Evolutionary conservation across 2,797 vertebrate genomes (phyloP).

Genomic region (Pseudocheirus occidentalis): DNA sequence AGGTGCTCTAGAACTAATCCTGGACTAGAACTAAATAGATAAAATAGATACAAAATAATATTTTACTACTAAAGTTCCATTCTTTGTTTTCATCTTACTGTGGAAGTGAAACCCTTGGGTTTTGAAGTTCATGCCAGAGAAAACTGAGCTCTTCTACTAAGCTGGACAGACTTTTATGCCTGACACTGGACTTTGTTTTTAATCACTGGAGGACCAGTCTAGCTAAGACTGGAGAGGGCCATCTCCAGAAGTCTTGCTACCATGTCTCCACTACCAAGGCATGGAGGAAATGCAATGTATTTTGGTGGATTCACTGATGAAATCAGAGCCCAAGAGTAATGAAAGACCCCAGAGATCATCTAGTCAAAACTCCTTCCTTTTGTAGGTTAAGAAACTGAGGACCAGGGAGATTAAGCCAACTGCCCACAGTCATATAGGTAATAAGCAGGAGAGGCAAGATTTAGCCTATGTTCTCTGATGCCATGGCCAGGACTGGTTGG

Average conservation of each 20-base stretch:
- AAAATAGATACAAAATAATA: background rate
- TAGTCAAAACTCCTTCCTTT: background rate
- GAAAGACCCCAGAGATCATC: background rate
- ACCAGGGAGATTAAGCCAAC: background rate
- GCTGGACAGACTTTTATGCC: background rate
- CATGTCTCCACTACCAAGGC: background rate
- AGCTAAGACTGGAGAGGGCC: background rate
- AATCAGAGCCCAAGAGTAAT: background rate
- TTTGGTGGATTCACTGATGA: background rate
- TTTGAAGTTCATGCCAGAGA: background rate
- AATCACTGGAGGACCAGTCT: background rate
- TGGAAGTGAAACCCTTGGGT: background rate
- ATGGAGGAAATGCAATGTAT: background rate
- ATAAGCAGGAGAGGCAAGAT: background rate
- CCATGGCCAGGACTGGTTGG: background rate
- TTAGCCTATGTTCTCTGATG: background rate
- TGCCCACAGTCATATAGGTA: background rate
- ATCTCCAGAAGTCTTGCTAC: background rate
- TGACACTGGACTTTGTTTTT: background rate
- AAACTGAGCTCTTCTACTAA: background rate
- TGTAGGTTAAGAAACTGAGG: background rate
- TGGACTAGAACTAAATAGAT: background rate
- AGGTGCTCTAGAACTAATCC: background rate
- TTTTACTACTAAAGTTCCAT: background rate
- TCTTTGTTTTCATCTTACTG: background rate